Evolutionary conservation across 2,888 invertebrate species (phyloP).

Genomic region (Empis stercorea): DNA sequence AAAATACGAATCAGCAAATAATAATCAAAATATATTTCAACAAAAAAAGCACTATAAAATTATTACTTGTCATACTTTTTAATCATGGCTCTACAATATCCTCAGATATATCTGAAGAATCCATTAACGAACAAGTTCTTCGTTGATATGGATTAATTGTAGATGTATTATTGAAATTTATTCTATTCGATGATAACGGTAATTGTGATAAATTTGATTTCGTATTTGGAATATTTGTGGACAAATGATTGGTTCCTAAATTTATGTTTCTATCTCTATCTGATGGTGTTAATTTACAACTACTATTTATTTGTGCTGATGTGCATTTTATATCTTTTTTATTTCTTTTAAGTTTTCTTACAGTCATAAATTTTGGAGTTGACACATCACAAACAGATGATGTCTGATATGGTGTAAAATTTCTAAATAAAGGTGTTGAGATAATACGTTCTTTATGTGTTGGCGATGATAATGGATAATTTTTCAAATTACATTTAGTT

Average conservation of each 20-base stretch:
- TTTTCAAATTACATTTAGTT: no score
- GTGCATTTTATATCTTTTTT: neutral
- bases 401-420: constrained; percentile 11
- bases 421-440: neutral
- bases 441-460: constrained; percentile 5
- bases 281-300: no score
- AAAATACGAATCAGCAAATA: neutral
- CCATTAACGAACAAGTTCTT: no score
- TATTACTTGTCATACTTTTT: constrained; percentile 16
- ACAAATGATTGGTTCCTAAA: no score
- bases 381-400: constrained; percentile 1
- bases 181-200: neutral
- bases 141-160: neutral
- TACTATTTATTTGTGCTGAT: no score
- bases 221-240: no score
- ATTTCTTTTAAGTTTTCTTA: constrained; percentile 13
- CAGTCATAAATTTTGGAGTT: constrained; percentile 9
- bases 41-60: no score
- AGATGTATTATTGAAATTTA: neutral
- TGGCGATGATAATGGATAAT: neutral
- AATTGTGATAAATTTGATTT: no score
- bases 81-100: constrained; percentile 14
- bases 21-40: no score
- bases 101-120: constrained; percentile 4
- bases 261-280: no score